These are phyloP conservation scores for Mastigias papua DNA, from an alignment of 30 jellyfish, hydroid and myxozoan genomes.

Conservation along the genomic window DNA sequence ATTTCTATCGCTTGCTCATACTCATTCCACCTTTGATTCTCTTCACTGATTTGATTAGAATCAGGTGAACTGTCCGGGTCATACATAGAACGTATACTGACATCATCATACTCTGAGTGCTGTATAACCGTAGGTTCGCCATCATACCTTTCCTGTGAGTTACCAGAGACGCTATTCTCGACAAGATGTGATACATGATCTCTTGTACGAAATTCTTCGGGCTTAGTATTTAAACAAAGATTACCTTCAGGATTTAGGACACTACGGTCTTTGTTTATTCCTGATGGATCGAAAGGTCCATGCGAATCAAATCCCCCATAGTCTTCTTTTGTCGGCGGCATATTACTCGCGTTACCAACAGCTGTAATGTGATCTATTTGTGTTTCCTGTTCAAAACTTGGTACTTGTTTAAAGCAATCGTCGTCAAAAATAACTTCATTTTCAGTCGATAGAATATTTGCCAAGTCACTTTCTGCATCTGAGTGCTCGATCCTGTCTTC, in stretches of 20 bases:
- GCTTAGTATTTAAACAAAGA: neutral
- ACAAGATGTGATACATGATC: neutral
- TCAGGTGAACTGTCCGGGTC: neutral
- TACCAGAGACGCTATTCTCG: neutral
- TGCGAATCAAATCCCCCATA: slow-evolving; percentile 7
- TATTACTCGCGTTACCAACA: neutral
- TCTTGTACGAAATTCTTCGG: neutral
- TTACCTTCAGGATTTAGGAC: neutral
- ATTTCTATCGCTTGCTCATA: slow-evolving; percentile 36
- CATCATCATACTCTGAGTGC: too few relatives aligned
- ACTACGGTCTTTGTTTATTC: neutral
- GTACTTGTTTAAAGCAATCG: neutral
- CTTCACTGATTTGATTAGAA: neutral
- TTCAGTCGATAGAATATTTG: neutral
- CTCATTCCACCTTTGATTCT: slow-evolving; percentile 3
- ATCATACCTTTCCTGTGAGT: neutral
- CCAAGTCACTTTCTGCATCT: neutral
- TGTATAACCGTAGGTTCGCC: neutral
- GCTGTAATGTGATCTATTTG: slow-evolving; percentile 24
- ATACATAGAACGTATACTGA: neutral
- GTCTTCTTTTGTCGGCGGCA: slow-evolving; percentile 15
- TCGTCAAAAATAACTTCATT: neutral
- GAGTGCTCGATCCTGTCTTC: neutral
- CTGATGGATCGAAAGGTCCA: neutral
- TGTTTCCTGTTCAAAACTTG: slow-evolving; percentile 16